Percentiles rank a stretch among this genome's conserved stretches.
Evolutionary conservation across 2,888 invertebrate species (phyloP).

Genomic region (Hemithea aestivaria): DNA sequence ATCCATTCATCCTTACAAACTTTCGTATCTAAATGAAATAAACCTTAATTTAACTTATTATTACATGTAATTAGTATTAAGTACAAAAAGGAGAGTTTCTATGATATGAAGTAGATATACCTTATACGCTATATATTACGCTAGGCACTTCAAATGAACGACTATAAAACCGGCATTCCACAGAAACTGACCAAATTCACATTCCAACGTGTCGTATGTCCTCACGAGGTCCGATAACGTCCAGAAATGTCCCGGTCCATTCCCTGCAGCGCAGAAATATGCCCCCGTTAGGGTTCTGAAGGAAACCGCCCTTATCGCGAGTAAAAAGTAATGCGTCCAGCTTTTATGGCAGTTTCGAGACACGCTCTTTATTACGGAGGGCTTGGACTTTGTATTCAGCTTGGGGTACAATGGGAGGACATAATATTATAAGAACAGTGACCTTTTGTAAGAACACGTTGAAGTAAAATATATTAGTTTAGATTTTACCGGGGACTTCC

Average conservation of each 20-base stretch:
- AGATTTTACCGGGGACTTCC: too few relatives aligned
- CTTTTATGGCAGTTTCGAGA: constrained; percentile 77
- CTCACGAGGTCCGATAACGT: constrained; percentile 17
- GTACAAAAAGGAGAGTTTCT: too few relatives aligned
- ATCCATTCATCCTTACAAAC: too few relatives aligned
- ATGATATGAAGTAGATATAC: too few relatives aligned
- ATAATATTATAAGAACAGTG: too few relatives aligned
- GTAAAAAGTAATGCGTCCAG: constrained; percentile 77
- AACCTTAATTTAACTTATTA: too few relatives aligned
- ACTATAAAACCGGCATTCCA: background rate
- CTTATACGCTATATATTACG: too few relatives aligned
- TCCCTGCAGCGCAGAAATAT: constrained; percentile 45
- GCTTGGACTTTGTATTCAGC: constrained; percentile 37
- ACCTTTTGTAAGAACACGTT: too few relatives aligned
- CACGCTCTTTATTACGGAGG: constrained; percentile 75
- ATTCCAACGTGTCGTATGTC: constrained; percentile 22
- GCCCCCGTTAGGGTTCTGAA: constrained; percentile 35
- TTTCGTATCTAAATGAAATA: too few relatives aligned
- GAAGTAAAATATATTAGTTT: too few relatives aligned
- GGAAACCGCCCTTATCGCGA: constrained; percentile 69
- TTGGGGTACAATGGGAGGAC: constrained; percentile 31
- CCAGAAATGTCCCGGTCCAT: constrained; percentile 10
- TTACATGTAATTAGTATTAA: too few relatives aligned
- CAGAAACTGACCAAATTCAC: constrained; percentile 18
- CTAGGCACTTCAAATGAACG: too few relatives aligned